Percentiles rank a stretch among this genome's conserved stretches.
These are phyloP conservation scores for Smittia sp. DNA, from an alignment of 2,888 invertebrate genomes.

Conservation along the genomic window DNA sequence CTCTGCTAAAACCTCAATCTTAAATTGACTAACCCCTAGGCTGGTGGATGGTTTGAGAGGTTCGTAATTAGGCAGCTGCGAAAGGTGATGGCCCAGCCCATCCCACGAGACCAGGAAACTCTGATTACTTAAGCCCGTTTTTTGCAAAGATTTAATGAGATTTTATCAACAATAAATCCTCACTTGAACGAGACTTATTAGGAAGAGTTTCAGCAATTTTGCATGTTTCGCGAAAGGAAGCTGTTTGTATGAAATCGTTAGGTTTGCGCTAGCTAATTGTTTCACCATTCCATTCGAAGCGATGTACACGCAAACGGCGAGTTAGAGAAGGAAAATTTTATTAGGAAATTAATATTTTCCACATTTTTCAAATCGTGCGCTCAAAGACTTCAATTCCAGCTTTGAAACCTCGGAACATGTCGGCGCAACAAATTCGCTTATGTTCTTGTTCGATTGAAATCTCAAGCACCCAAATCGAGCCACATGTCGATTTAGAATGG, in stretches of 20 bases:
- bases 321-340: not conserved
- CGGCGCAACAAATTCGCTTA: not conserved
- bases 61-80: no score
- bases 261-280: not conserved
- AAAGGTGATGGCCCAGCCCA: no score
- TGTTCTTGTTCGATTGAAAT: not conserved
- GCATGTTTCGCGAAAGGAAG: not conserved
- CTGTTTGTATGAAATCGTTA: not conserved
- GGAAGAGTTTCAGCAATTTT: not conserved
- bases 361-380: not conserved
- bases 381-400: not conserved
- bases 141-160: not conserved
- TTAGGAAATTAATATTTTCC: not conserved
- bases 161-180: not conserved
- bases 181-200: not conserved
- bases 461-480: not conserved
- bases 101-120: no score
- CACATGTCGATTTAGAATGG: slow-evolving; percentile 4
- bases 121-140: no score
- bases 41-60: no score
- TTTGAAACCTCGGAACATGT: no score
- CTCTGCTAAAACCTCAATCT: no score
- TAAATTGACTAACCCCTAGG: no score
- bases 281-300: not conserved
- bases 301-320: not conserved